Evolutionary conservation across 2,888 invertebrate species (phyloP).

Genomic region (Watsonalla binaria): DNA sequence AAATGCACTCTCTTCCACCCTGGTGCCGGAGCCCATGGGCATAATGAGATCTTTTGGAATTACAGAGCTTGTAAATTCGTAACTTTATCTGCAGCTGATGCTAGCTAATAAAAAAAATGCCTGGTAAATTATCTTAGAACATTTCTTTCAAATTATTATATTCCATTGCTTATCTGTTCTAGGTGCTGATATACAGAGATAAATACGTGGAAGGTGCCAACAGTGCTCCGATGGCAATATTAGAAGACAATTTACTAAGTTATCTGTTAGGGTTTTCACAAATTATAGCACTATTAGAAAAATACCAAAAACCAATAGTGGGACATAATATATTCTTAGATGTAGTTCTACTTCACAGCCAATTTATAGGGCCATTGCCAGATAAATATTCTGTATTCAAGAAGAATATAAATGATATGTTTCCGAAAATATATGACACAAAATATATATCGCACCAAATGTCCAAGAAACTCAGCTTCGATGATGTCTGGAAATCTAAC

Average conservation of each 20-base stretch:
- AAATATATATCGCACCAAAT: constrained; percentile 83
- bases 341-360: constrained; percentile 82
- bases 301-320: constrained; percentile 82
- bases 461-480: constrained; percentile 51
- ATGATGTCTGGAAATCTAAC: constrained; percentile 74
- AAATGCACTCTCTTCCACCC: no score
- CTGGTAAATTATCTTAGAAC: not conserved
- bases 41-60: no score
- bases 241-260: constrained; percentile 72
- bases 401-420: constrained; percentile 75
- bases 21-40: no score
- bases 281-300: constrained; percentile 80
- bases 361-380: constrained; percentile 85
- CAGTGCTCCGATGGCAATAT: constrained; percentile 44
- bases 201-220: constrained; percentile 58
- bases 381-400: constrained; percentile 82
- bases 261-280: constrained; percentile 82
- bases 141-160: not conserved
- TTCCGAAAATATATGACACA: constrained; percentile 86
- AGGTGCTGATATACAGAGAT: constrained; percentile 64
- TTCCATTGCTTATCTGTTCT: constrained; percentile 28
- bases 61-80: no score
- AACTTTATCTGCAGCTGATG: no score
- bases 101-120: constrained; percentile 74
- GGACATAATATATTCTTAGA: constrained; percentile 88